These are phyloP conservation scores for Eleginops maclovinus DNA, from an alignment of 2,113 vertebrate species.

Conservation along the genomic window DNA sequence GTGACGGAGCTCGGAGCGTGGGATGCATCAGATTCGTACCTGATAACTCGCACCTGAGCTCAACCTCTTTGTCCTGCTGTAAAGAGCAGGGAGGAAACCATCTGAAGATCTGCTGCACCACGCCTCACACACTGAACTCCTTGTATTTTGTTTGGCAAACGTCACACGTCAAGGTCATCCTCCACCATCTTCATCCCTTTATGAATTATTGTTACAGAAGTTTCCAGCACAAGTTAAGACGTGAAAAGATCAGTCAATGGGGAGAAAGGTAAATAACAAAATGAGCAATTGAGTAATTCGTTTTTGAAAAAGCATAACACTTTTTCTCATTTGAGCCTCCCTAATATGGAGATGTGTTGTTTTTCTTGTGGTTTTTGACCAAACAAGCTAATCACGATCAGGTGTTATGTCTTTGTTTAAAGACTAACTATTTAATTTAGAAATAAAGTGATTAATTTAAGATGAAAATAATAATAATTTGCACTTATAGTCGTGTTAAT, in stretches of 20 bases:
- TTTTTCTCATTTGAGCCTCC: background rate
- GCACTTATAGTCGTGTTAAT: background rate
- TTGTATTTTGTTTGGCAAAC: slow-evolving; percentile 36
- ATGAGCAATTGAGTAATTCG: background rate
- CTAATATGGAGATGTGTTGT: slow-evolving; percentile 18
- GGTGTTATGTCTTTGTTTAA: slow-evolving; percentile 19
- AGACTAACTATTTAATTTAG: background rate
- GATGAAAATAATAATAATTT: background rate
- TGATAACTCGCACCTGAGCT: slow-evolving; percentile 44
- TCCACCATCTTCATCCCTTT: background rate
- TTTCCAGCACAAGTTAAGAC: slow-evolving; percentile 11
- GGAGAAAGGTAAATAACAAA: background rate
- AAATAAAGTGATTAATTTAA: background rate
- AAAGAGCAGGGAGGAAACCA: slow-evolving; percentile 38
- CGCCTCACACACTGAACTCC: slow-evolving; percentile 21
- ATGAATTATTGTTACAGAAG: background rate
- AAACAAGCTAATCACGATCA: background rate
- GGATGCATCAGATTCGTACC: slow-evolving; percentile 29
- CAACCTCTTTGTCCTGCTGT: slow-evolving; percentile 5
- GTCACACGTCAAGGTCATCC: slow-evolving; percentile 3
- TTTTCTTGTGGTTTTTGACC: background rate
- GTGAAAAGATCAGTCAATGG: background rate
- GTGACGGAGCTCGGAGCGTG: background rate
- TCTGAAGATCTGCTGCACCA: slow-evolving; percentile 33
- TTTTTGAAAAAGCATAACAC: background rate